These are phyloP conservation scores for Chouioia cunea DNA, from an alignment of 2,888 invertebrate species.

Conservation along the genomic window DNA sequence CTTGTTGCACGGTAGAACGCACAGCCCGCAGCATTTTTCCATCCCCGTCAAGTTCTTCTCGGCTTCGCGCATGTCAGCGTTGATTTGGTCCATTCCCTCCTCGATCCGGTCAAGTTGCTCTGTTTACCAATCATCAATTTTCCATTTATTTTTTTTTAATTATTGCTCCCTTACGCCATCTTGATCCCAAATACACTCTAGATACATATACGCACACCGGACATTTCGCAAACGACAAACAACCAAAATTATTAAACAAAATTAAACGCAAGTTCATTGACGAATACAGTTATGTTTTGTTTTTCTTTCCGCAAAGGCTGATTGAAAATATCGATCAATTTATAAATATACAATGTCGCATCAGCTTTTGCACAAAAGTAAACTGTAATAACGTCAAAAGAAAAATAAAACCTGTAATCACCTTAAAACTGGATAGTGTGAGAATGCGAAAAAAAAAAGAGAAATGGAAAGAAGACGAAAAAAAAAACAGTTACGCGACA, in stretches of 20 bases:
- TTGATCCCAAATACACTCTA: too few relatives aligned
- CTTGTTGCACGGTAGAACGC: conserved; percentile 99
- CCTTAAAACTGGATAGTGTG: conserved; percentile 25
- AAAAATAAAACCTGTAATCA: conserved; percentile 14
- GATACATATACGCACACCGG: too few relatives aligned
- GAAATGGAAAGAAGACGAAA: conserved; percentile 19
- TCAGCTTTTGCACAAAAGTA: conserved; percentile 39
- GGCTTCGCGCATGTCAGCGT: conserved; percentile 99
- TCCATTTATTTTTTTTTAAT: too few relatives aligned
- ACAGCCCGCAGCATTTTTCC: conserved; percentile 99
- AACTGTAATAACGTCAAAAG: background rate
- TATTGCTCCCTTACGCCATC: too few relatives aligned
- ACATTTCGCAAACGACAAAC: too few relatives aligned
- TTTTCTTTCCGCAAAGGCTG: too few relatives aligned
- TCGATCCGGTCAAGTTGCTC: conserved; percentile 99
- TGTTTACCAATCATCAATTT: conserved; percentile 67
- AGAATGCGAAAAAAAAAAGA: conserved; percentile 13
- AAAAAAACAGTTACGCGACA: background rate
- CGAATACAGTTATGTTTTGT: too few relatives aligned
- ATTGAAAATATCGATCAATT: too few relatives aligned
- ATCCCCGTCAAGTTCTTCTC: conserved; percentile 99
- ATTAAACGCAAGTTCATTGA: too few relatives aligned
- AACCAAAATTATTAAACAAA: too few relatives aligned
- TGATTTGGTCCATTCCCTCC: conserved; percentile 99
- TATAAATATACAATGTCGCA: too few relatives aligned